Base-by-base conservation (phyloP, 2,113 vertebrate species). In the Rhizomys pruinosus region DNA sequence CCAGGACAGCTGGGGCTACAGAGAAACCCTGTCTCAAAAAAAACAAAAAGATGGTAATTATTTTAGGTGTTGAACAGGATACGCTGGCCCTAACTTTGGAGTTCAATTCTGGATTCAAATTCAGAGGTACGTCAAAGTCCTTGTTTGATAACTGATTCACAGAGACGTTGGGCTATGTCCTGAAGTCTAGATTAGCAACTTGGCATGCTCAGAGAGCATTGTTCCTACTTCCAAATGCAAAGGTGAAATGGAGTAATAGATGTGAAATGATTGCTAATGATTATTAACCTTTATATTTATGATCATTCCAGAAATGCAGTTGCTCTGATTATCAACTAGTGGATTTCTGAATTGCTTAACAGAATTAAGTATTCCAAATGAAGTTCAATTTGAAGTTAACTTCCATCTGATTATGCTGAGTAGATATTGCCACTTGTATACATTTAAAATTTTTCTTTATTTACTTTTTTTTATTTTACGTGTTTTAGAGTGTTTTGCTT, bases 301-400 rank as follows among this genome's bases (percentile, higher is more conserved):
- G 27, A 76, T 69, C 44, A 84, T 59, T 47, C 44, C 27, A 16
- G 72, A 69, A 19, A 25, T 37, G 22, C 12, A 23, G 44, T 85
- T 76, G 17, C 64, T 94, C 22, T 79, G 52, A 91, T 69, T 89
- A 84, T 29, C 86, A 71, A 87, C 63, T 79, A 94, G n/a, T 86
- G 7, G 59, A 78, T 68, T 89, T 92, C 22, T 89, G 77, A 87
- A 61, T 74, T 84, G 20, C 69, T 57, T 87, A 84, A 32, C 5
- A 93, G 63, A 86, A 84, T 72, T 44, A 90, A 91, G 57, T n/a
- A 72, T 17, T 61, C 5, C 63, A 90, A 64, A 44, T 81, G 73
- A 91, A 95, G 27, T 85, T 77, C 63, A 79, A 52, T 34, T 82
- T 69, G 34, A 90, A 94, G 89, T 90, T 87, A 63, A 87, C 82